Base-by-base conservation (phyloP, 2,888 invertebrate species). In the Epistrophella euchroma region DNA sequence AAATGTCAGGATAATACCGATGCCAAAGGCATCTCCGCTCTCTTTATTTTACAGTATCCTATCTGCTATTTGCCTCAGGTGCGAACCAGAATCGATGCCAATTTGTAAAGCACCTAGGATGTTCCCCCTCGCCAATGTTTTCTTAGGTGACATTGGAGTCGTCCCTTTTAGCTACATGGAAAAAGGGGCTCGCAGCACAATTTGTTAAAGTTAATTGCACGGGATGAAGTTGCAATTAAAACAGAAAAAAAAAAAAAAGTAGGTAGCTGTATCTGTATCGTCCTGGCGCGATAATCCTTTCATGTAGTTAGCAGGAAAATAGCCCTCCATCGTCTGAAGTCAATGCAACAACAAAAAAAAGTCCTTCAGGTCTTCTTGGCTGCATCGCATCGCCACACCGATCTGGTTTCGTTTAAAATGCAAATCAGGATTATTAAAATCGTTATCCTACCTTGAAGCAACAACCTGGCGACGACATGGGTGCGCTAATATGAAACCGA, bases 201-300 rank as follows among this genome's bases (percentile, higher is more conserved):
- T 81, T 85, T 76, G 76, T 77, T 77, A 60, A 50, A 64, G 72
- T 73, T 81, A 85, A 85, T 85, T 73, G 76, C 73, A 52, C 68
- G 68, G 76, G 76, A 81, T 81, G 62, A 73, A 76, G 81, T 73
- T 85, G 85, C 85, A 85, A 85, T 85, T 85, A 77, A 81, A 77
- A 66, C 45, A 37, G 17, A 73, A 28, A 40, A 40, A 37, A 40
- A 60, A 73, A 28, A 58, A 37, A 35, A 37, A 58, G 2, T 37
- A 37, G 7, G 22, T 19, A 40, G 37, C 52, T 28, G 19, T 35
- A 32, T 60, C 76, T 47, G 58, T 40, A 58, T 47, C 35, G 19
- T 64, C 28, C 58, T 75, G 35, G 62, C 15, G 64, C n/a, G 28
- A 73, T 74, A 78, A 83, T 78, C 82, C 78, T 78, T 73, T 78